A percentile compares a stretch with the other conserved stretches of the same genome.
Evolutionary conservation across 2,113 vertebrate genomes (phyloP).

Genomic region (Trogon surrucura): DNA sequence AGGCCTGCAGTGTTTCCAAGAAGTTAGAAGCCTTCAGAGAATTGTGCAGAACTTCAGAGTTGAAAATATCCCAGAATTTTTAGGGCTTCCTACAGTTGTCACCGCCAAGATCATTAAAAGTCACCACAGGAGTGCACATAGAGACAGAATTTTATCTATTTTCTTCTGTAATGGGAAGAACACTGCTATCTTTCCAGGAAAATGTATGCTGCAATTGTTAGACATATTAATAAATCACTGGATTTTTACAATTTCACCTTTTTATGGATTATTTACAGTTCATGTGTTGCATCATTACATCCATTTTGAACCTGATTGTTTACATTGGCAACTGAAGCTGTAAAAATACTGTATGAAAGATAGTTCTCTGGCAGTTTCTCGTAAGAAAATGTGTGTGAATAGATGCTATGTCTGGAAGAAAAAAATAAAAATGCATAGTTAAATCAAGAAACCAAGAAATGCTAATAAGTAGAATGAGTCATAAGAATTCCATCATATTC

Average conservation of each 20-base stretch:
- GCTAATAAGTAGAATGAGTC: not conserved
- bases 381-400: not conserved
- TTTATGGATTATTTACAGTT: conserved; percentile 42
- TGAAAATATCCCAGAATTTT: not conserved
- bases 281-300: not conserved
- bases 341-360: not conserved
- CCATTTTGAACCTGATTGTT: not conserved
- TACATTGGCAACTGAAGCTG: not conserved
- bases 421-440: not conserved
- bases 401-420: not conserved
- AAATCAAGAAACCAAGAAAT: not conserved
- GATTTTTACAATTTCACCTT: not conserved
- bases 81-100: not conserved
- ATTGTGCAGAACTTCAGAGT: not conserved
- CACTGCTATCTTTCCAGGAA: not conserved
- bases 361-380: not conserved
- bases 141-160: not conserved
- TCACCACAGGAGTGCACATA: not conserved
- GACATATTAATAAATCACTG: not conserved
- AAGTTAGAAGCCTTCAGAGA: not conserved
- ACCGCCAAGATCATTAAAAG: not conserved
- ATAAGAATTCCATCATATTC: not conserved
- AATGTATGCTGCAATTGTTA: not conserved
- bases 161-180: not conserved
- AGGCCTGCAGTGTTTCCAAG: not conserved